Evolutionary conservation across 2,113 vertebrate species (phyloP).

Genomic region (Chauna torquata): DNA sequence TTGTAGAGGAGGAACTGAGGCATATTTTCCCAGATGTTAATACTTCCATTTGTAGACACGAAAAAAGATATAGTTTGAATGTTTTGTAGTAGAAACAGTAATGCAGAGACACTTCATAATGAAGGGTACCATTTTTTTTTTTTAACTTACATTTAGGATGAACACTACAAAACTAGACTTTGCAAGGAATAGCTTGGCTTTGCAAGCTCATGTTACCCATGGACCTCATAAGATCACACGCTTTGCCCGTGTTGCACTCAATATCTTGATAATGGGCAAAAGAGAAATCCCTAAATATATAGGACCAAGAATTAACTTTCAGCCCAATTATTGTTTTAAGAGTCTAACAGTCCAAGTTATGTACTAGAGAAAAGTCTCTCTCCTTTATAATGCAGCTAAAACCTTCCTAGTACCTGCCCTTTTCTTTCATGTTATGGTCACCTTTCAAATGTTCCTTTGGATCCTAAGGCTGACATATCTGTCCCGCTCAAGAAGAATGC

Average conservation of each 20-base stretch:
- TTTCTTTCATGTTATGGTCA: not conserved
- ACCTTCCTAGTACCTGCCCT: not conserved
- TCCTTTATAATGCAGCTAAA: not conserved
- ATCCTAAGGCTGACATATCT: not conserved
- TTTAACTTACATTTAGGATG: not conserved
- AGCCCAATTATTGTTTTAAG: not conserved
- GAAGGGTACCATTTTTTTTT: not conserved
- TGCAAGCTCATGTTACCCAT: not conserved
- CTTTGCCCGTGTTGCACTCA: not conserved
- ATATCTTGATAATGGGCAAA: not conserved
- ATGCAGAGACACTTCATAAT: not conserved
- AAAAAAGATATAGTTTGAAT: not conserved
- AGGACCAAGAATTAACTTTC: not conserved
- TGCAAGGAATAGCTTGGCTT: not conserved
- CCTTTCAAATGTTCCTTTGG: not conserved
- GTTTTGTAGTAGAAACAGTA: not conserved
- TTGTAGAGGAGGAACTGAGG: not conserved
- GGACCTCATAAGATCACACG: not conserved
- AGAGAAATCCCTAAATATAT: not conserved
- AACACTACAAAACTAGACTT: not conserved
- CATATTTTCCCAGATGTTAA: not conserved
- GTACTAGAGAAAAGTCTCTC: not conserved
- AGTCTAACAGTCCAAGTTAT: not conserved
- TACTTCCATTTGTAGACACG: not conserved
- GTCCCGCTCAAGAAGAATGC: not conserved